Evolutionary conservation across 2,888 invertebrate species (phyloP).

Genomic region (Epistrophe eligans): DNA sequence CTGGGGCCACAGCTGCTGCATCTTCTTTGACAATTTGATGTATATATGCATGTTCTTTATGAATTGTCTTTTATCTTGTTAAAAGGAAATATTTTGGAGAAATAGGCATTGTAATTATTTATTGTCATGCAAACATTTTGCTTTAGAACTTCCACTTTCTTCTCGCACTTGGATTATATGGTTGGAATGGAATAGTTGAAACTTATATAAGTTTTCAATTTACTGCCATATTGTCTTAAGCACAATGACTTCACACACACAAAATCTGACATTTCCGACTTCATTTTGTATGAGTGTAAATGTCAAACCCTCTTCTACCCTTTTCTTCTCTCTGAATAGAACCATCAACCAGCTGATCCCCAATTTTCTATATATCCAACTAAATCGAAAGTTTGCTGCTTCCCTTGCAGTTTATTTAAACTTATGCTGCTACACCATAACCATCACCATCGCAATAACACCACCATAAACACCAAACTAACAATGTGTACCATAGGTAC

Average conservation of each 20-base stretch:
- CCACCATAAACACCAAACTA: constrained; percentile 34
- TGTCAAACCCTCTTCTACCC: constrained; percentile 33
- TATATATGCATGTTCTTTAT: background rate
- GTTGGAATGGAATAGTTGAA: background rate
- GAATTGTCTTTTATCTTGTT: constrained; percentile 2
- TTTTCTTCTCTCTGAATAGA: constrained; percentile 13
- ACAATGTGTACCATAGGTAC: constrained; percentile 35
- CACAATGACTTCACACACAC: constrained; percentile 45
- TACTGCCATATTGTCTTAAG: constrained; percentile 57
- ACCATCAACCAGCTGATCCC: constrained; percentile 71
- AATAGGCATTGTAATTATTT: constrained; percentile 23
- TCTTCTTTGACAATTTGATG: background rate
- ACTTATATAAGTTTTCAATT: constrained; percentile 37
- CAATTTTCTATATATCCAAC: constrained; percentile 57
- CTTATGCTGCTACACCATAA: background rate
- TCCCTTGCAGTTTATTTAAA: constrained; percentile 27
- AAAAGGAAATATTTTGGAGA: constrained; percentile 13
- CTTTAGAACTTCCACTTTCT: constrained; percentile 2
- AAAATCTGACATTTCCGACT: constrained; percentile 71
- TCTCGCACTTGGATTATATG: constrained; percentile 7
- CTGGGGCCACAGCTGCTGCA: constrained; percentile 8
- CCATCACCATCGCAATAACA: background rate
- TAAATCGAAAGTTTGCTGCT: constrained; percentile 71
- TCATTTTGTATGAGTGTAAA: constrained; percentile 55
- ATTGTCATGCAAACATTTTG: constrained; percentile 4